These are phyloP conservation scores for Ephydatia muelleri DNA, from an alignment of 37 sponge, comb jelly and placozoan genomes.

Conservation along the genomic window DNA sequence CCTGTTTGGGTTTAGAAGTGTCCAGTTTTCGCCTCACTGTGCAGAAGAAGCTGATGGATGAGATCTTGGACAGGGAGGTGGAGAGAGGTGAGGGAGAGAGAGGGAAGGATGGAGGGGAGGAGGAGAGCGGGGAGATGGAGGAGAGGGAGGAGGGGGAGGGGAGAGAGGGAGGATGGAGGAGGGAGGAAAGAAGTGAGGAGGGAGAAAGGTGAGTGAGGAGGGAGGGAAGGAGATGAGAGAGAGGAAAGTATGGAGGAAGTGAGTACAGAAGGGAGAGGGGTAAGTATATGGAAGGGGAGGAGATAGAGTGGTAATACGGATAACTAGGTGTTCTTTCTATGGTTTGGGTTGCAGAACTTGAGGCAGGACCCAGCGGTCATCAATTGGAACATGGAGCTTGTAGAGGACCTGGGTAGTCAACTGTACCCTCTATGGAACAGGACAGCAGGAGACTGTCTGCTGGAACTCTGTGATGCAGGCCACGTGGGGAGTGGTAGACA, in stretches of 20 bases:
- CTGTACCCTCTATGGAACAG: constrained; percentile 93
- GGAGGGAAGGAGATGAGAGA: background rate
- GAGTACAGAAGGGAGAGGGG: too few relatives aligned
- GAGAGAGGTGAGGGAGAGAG: constrained; percentile 54
- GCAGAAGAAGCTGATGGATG: constrained; percentile 74
- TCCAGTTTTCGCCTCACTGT: constrained; percentile 51
- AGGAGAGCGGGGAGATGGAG: background rate
- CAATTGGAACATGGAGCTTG: constrained; percentile 84
- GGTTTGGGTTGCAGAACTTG: constrained; percentile 70
- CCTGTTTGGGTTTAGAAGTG: constrained; percentile 47
- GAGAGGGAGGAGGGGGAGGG: background rate
- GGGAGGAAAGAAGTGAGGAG: background rate
- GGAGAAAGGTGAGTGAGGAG: background rate
- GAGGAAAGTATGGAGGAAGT: background rate
- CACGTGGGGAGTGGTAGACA: constrained; percentile 91
- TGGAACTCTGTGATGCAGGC: constrained; percentile 91
- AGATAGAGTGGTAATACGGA: background rate
- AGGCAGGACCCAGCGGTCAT: constrained; percentile 73
- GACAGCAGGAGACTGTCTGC: constrained; percentile 92
- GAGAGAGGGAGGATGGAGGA: background rate
- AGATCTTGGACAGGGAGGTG: constrained; percentile 81
- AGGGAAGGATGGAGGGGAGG: background rate
- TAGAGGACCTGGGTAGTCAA: constrained; percentile 56
- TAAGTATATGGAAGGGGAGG: background rate
- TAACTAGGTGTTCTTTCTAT: constrained; percentile 8